Conservation (phyloP, 1,140 invertebrate genomes). For the Heliconius hermathena region DNA sequence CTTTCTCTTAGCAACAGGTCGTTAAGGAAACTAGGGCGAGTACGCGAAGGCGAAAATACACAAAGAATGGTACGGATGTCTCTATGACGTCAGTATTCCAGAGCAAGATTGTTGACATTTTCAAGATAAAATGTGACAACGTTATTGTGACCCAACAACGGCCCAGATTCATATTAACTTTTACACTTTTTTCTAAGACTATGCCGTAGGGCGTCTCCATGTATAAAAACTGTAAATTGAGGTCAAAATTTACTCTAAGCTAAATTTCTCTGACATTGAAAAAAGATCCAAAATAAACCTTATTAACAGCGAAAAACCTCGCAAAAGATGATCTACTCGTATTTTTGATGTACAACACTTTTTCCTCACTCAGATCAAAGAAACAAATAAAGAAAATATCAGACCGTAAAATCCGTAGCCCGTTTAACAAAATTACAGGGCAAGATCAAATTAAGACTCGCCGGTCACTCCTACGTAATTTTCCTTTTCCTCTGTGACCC, state of each 20-base stretch:
- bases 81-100: conserved; percentile 35
- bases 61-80: conserved; percentile 32
- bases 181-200: conserved; percentile 15
- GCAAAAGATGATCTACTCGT: not conserved
- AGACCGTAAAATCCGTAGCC: conserved; percentile 53
- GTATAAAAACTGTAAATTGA: too few relatives aligned
- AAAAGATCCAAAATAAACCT: conserved; percentile 12
- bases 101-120: conserved; percentile 35
- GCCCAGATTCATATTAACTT: conserved; percentile 34
- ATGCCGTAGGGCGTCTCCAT: not conserved
- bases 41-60: conserved; percentile 44
- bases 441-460: conserved; percentile 67
- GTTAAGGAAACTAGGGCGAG: conserved; percentile 56
- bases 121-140: conserved; percentile 33
- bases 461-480: conserved; percentile 68
- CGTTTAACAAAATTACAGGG: conserved; percentile 59
- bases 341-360: conserved; percentile 8
- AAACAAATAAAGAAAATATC: conserved; percentile 52
- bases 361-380: conserved; percentile 39
- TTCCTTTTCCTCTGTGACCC: conserved; percentile 64
- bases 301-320: not conserved
- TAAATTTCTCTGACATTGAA: not conserved
- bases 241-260: not conserved
- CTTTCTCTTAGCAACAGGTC: conserved; percentile 64
- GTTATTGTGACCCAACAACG: conserved; percentile 37